Percentiles rank a stretch among this genome's conserved stretches.
phyloP scores from a whole-genome alignment of 2,797 vertebrate genomes.

The Selene dorsalis region DNA sequence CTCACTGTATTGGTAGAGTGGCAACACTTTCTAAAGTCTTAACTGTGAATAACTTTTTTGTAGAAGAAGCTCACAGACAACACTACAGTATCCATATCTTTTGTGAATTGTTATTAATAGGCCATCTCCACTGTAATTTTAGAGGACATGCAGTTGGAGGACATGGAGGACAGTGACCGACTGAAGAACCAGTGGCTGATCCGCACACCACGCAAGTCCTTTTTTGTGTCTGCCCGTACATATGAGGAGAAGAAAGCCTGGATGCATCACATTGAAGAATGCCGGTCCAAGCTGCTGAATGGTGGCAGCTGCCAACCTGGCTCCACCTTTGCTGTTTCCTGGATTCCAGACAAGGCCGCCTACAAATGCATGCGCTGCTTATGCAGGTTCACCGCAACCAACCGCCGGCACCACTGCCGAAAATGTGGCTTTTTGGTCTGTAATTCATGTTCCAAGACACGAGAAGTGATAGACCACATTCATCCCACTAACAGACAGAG shows the following conservation, averaged over 20 bases:
- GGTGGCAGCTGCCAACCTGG: constrained; percentile 64
- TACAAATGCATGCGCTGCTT: constrained; percentile 95
- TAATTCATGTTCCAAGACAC: constrained; percentile 86
- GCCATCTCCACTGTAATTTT: constrained; percentile 18
- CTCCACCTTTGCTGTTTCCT: constrained; percentile 82
- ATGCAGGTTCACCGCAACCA: constrained; percentile 82
- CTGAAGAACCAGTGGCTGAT: constrained; percentile 93
- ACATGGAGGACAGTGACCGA: constrained; percentile 81
- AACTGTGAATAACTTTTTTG: background rate
- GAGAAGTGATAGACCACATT: constrained; percentile 85
- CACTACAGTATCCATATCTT: background rate
- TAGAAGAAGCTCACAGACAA: no score
- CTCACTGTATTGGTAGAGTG: background rate
- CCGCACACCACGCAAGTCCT: constrained; percentile 92
- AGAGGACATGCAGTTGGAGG: constrained; percentile 88
- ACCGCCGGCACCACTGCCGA: constrained; percentile 92
- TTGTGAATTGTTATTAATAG: background rate
- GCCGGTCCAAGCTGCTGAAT: constrained; percentile 77
- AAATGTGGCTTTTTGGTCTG: constrained; percentile 94
- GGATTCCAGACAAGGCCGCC: constrained; percentile 90
- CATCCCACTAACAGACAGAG: constrained; percentile 84
- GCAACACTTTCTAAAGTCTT: background rate
- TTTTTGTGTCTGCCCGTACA: constrained; percentile 88
- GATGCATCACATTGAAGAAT: constrained; percentile 89
- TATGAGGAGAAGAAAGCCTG: constrained; percentile 88